Percentiles rank a stretch among this genome's conserved stretches.
Evolutionary conservation across 2,888 invertebrate genomes (phyloP).

Genomic region (Nemapogon koenigi): DNA sequence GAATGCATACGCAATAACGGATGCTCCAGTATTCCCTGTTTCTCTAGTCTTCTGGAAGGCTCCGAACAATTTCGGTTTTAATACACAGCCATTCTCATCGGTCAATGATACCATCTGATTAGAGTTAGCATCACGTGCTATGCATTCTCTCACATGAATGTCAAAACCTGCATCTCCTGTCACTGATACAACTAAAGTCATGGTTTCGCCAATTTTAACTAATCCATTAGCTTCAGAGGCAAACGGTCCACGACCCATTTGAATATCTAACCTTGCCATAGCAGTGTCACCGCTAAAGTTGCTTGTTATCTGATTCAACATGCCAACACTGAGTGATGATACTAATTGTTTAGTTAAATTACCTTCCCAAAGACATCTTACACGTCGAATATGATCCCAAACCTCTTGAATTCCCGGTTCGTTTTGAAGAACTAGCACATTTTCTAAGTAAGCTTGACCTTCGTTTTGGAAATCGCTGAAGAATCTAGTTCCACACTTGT

Average conservation of each 20-base stretch:
- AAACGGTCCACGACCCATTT: conserved; percentile 78
- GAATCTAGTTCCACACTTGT: conserved; percentile 81
- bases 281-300: conserved; percentile 88
- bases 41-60: conserved; percentile 82
- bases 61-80: conserved; percentile 81
- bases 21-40: conserved; percentile 75
- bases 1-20: conserved; percentile 78
- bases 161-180: conserved; percentile 82
- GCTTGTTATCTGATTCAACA: conserved; percentile 80
- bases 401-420: conserved; percentile 78
- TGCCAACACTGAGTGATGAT: conserved; percentile 78
- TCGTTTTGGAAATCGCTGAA: conserved; percentile 78
- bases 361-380: conserved; percentile 84
- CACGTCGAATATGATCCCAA: conserved; percentile 80
- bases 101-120: conserved; percentile 72
- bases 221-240: conserved; percentile 77
- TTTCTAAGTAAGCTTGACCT: conserved; percentile 81
- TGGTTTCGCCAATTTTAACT: conserved; percentile 81
- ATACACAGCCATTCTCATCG: conserved; percentile 77
- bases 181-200: conserved; percentile 82
- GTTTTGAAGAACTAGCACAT: conserved; percentile 78
- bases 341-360: conserved; percentile 77
- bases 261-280: conserved; percentile 78
- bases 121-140: conserved; percentile 74
- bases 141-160: conserved; percentile 77